These are phyloP conservation scores for Odocoileus hemionus DNA, from an alignment of 2,113 vertebrate species.

Conservation along the genomic window DNA sequence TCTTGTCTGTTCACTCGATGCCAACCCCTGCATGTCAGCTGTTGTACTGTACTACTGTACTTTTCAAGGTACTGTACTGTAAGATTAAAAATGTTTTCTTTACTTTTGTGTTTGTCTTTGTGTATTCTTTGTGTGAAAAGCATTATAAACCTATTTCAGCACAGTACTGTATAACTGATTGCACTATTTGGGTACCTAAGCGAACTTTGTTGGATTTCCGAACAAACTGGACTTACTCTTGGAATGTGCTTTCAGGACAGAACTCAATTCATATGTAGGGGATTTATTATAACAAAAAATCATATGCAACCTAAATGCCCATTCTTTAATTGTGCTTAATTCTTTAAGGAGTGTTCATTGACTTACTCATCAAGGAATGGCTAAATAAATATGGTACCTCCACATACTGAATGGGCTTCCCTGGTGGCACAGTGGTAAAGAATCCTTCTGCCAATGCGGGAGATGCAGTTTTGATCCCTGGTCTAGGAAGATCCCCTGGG, in stretches of 20 bases:
- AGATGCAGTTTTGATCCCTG: not conserved
- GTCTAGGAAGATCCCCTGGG: not conserved
- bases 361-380: not conserved
- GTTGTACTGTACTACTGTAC: not conserved
- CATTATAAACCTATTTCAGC: not conserved
- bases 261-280: not conserved
- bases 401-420: not conserved
- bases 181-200: not conserved
- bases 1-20: not conserved
- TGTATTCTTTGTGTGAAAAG: not conserved
- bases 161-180: not conserved
- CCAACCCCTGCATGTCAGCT: not conserved
- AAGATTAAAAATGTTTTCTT: not conserved
- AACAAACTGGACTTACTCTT: not conserved
- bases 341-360: not conserved
- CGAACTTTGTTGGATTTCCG: not conserved
- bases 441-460: not conserved
- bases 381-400: not conserved
- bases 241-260: not conserved
- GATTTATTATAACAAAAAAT: not conserved
- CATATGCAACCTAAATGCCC: not conserved
- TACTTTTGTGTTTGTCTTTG: not conserved
- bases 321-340: not conserved
- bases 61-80: not conserved
- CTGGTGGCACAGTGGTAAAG: not conserved